Evolutionary conservation across 2,888 invertebrate genomes (phyloP).

Genomic region (Opisthograptis luteolata): DNA sequence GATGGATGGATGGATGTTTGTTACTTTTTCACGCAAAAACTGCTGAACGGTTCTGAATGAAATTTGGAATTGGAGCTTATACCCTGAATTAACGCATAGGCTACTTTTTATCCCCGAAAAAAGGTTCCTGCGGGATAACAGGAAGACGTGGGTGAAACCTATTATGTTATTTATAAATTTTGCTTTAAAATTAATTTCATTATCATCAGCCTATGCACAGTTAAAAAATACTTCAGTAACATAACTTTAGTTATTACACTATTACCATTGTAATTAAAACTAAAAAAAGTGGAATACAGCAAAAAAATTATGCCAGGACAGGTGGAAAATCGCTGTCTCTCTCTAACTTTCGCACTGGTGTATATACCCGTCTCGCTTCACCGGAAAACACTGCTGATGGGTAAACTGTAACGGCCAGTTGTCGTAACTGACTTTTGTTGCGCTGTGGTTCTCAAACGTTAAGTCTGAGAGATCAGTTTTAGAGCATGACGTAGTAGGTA

Average conservation of each 20-base stretch:
- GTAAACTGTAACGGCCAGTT: constrained; percentile 78
- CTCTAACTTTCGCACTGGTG: constrained; percentile 29
- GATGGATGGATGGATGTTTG: no score
- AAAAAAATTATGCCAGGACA: constrained; percentile 64
- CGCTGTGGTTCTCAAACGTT: constrained; percentile 58
- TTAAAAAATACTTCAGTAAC: constrained; percentile 13
- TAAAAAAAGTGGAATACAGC: constrained; percentile 51
- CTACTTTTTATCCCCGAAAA: no score
- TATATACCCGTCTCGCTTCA: constrained; percentile 55
- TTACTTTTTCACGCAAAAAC: no score
- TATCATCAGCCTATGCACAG: no score
- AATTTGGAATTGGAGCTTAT: no score
- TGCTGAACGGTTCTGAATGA: no score
- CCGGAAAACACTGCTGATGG: constrained; percentile 69
- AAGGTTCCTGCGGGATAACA: no score
- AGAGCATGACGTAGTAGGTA: no score
- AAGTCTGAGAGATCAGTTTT: not conserved
- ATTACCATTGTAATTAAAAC: constrained; percentile 58
- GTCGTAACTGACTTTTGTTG: constrained; percentile 79
- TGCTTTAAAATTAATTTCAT: not conserved
- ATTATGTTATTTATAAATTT: no score
- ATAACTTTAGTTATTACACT: constrained; percentile 62
- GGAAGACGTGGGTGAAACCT: no score
- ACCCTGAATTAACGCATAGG: no score
- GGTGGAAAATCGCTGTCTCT: constrained; percentile 62